Evolutionary conservation across 2,797 vertebrate genomes (phyloP).

Genomic region (Oophaga sylvatica): DNA sequence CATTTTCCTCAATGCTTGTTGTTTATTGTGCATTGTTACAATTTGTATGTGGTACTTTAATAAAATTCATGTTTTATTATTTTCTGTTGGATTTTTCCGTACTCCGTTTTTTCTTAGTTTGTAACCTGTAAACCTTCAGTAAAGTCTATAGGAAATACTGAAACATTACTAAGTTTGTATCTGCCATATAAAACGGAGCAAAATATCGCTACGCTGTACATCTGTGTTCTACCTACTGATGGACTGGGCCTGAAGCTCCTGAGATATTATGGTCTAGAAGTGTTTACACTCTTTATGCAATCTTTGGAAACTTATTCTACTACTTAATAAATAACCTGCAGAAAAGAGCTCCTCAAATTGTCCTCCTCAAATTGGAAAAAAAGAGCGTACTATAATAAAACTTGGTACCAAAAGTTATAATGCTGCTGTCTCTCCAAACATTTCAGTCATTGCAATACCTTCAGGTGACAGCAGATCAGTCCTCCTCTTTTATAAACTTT

Average conservation of each 20-base stretch:
- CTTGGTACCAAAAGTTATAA: not conserved
- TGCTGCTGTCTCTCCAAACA: not conserved
- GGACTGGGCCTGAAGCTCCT: too few species aligned
- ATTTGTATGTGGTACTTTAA: too few species aligned
- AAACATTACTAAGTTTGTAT: not conserved
- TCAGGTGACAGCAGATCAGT: slow-evolving; percentile 90
- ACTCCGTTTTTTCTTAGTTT: too few species aligned
- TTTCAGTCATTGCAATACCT: slow-evolving; percentile 68
- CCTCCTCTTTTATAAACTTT: slow-evolving; percentile 84
- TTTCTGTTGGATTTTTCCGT: too few species aligned
- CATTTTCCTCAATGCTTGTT: too few species aligned
- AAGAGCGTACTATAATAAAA: not conserved
- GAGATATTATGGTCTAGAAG: not conserved
- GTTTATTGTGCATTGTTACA: too few species aligned
- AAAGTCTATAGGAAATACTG: not conserved
- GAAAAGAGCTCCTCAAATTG: not conserved
- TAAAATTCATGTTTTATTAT: too few species aligned
- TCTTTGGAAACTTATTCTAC: too few species aligned
- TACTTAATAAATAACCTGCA: not conserved
- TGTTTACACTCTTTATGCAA: too few species aligned
- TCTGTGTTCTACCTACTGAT: not conserved
- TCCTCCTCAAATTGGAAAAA: too few species aligned
- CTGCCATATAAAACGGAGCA: too few species aligned
- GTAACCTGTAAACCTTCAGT: not conserved
- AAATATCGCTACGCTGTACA: too few species aligned